Base-by-base conservation (phyloP, 1,140 invertebrate genomes). In the Danaus plexippus region DNA sequence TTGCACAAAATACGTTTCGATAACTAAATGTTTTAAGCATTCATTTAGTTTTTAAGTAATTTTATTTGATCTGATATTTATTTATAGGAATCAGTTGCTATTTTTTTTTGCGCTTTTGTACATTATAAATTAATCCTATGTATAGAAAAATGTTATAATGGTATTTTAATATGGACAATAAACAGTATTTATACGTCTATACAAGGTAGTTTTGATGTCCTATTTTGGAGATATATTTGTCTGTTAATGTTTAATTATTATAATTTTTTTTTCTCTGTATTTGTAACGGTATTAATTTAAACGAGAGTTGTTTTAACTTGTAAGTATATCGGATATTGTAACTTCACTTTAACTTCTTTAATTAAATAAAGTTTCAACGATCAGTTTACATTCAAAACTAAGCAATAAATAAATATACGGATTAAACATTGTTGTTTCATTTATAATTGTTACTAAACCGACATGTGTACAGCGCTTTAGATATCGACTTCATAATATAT, bases 211-310 rank as follows among this genome's bases (percentile, higher is more conserved):
- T 65, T 70, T 47, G 62, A 68, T 71, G 72, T 77, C 69, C 80
- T 81, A 71, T 84, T 84, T 80, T 76, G 71, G 71, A 77, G 68
- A 72, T 77, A 80, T 80, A 77, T 79, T 79, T 80, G 70, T 78
- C 67, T 79, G 77, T 81, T 84, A 67, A 75, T 61, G 71, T 79
- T 83, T 80, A 70, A 75, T 60, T 68, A 69, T 69, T 68, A 62
- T 65, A 52, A 56, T 70, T 64, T 61, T 69, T 63, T 62, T 54
- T 59, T 63, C 66, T 78, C 68, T 75, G 71, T 76, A 76, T 80
- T 73, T 66, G 78, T 71, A 73, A 77, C 69, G 71, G 73, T 77
- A 80, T 80, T 77, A 78, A 80, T 74, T 77, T 74, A 69, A 32
- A 32, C 75, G 58, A 74, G 69, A 64, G 64, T 62, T 66, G 61